A percentile compares a stretch with the other conserved stretches of the same genome.
Evolutionary conservation across 2,888 invertebrate species (phyloP).

Genomic region (Apantesis nais): DNA sequence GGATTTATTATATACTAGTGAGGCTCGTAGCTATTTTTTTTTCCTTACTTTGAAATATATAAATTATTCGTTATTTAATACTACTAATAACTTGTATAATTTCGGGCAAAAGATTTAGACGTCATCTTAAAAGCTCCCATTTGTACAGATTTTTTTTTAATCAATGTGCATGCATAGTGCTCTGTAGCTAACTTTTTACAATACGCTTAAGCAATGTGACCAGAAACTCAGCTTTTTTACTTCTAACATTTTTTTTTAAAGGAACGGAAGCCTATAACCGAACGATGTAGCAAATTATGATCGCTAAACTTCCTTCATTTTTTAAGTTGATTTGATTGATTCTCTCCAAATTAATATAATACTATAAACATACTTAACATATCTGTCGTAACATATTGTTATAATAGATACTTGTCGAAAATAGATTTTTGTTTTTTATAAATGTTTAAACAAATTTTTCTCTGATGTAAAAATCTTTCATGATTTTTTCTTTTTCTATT

Average conservation of each 20-base stretch:
- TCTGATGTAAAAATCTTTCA: not conserved
- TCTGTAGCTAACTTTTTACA: too few species aligned
- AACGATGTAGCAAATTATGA: not conserved
- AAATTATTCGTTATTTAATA: not conserved
- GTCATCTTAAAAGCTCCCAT: too few species aligned
- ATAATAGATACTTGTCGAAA: not conserved
- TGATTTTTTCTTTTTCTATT: not conserved
- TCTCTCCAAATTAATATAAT: too few species aligned
- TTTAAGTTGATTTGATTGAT: too few species aligned
- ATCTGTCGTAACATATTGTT: not conserved
- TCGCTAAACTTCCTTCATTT: not conserved
- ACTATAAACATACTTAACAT: not conserved
- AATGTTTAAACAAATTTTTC: not conserved
- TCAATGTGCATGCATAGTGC: too few species aligned
- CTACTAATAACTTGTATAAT: not conserved
- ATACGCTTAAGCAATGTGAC: too few species aligned
- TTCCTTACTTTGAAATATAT: too few species aligned
- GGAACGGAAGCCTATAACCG: not conserved
- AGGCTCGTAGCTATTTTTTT: too few species aligned
- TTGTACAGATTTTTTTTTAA: too few species aligned
- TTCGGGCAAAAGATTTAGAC: not conserved
- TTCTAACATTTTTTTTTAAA: too few species aligned
- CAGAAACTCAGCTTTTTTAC: too few species aligned
- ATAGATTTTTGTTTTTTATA: not conserved
- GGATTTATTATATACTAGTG: too few species aligned